A percentile compares a stretch with the other conserved stretches of the same genome.
Evolutionary conservation across 2,888 invertebrate species (phyloP).

Genomic region (Ctena decussata): DNA sequence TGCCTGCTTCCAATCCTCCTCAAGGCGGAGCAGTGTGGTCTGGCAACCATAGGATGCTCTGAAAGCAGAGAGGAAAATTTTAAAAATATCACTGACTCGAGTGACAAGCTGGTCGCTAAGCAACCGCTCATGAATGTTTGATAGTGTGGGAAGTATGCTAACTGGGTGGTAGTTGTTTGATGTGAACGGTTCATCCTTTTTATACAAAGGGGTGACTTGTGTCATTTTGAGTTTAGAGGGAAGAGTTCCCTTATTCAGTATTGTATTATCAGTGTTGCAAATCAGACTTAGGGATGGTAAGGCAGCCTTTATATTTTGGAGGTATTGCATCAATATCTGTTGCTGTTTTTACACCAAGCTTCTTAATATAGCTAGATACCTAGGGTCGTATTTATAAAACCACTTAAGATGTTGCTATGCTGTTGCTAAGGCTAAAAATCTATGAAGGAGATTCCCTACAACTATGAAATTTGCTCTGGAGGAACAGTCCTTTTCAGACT

Average conservation of each 20-base stretch:
- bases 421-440: too few relatives aligned
- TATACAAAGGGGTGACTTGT: slow-evolving; percentile 27
- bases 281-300: too few relatives aligned
- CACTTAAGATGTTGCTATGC: too few relatives aligned
- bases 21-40: too few relatives aligned
- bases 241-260: not conserved
- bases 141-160: slow-evolving; percentile 7
- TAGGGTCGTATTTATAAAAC: too few relatives aligned
- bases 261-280: not conserved
- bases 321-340: too few relatives aligned
- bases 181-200: slow-evolving; percentile 27
- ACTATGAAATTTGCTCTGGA: too few relatives aligned
- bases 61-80: slow-evolving; percentile 27
- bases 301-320: too few relatives aligned
- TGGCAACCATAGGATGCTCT: not conserved
- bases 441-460: too few relatives aligned
- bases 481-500: too few relatives aligned
- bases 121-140: slow-evolving; percentile 14
- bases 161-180: slow-evolving; percentile 33
- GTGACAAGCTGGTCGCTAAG: slow-evolving; percentile 13
- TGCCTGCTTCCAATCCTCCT: not conserved
- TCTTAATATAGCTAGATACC: not conserved
- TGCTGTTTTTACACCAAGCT: slow-evolving; percentile 9
- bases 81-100: slow-evolving; percentile 15
- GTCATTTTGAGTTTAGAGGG: slow-evolving; percentile 2